A percentile compares a stretch with the other conserved stretches of the same genome.
Evolutionary conservation across 2,113 vertebrate genomes (phyloP).

Genomic region (Vireo altiloquus): DNA sequence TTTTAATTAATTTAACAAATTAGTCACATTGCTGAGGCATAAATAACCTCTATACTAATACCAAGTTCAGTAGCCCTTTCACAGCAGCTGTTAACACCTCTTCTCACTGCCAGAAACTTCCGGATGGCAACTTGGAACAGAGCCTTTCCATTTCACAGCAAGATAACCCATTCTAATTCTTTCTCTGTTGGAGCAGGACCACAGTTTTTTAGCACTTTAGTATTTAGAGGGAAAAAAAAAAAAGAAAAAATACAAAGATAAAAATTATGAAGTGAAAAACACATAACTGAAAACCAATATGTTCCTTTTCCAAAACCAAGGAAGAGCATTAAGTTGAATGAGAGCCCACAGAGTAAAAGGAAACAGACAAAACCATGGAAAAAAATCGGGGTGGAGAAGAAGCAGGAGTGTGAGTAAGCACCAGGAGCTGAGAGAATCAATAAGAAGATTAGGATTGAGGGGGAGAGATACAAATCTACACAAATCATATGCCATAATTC

Average conservation of each 20-base stretch:
- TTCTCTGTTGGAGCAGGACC: not conserved
- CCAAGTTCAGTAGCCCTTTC: slow-evolving; percentile 22
- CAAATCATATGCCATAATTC: not conserved
- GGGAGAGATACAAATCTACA: not conserved
- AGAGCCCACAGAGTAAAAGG: not conserved
- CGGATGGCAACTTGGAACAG: not conserved
- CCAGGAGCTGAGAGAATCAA: not conserved
- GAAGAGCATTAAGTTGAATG: not conserved
- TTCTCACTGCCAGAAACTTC: slow-evolving; percentile 43
- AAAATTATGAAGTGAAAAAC: slow-evolving; percentile 3
- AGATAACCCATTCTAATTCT: slow-evolving; percentile 30
- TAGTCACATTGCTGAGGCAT: not conserved
- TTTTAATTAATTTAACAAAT: slow-evolving; percentile 35
- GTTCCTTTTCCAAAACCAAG: not conserved
- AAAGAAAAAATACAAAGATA: not conserved
- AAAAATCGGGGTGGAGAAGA: not conserved
- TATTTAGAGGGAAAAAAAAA: no score
- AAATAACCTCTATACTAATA: slow-evolving; percentile 3
- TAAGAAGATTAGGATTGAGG: not conserved
- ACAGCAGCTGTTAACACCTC: slow-evolving; percentile 35
- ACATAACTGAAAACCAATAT: not conserved
- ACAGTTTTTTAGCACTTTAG: not conserved
- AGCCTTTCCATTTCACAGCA: not conserved
- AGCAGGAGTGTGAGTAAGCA: not conserved
- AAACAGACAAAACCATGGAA: slow-evolving; percentile 9